Conservation (phyloP, 2,888 invertebrate species). For the Galeopsomyia nigrocyanea region DNA sequence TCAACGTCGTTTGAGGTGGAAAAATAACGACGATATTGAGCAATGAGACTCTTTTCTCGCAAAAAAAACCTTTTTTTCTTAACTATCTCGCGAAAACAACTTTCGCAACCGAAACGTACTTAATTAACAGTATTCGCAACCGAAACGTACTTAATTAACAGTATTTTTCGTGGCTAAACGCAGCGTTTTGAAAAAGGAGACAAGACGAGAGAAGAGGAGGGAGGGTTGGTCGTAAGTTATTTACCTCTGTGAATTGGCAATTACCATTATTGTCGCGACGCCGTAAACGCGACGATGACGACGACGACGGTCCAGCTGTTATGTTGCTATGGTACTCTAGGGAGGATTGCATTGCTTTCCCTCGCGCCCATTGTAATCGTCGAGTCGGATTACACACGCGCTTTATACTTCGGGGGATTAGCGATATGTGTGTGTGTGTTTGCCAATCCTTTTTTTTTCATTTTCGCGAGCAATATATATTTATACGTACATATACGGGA, state of each 20-base stretch:
- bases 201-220: constrained; percentile 5
- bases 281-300: constrained; percentile 55
- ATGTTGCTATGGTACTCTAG: no score
- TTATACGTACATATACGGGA: not conserved
- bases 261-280: constrained; percentile 61
- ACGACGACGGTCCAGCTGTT: constrained; percentile 21
- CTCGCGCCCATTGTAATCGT: constrained; percentile 47
- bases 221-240: constrained; percentile 54
- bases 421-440: constrained; percentile 48
- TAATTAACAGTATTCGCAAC: not conserved
- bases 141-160: no score
- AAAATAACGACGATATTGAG: constrained; percentile 35
- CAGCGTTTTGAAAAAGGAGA: no score
- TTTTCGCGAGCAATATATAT: not conserved
- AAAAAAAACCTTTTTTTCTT: not conserved
- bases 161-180: no score
- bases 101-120: not conserved
- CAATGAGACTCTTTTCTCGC: constrained; percentile 33
- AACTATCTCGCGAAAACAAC: not conserved
- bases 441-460: constrained; percentile 20
- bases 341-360: not conserved
- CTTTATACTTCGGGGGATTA: constrained; percentile 50
- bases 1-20: constrained; percentile 37
- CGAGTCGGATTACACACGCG: constrained; percentile 51
- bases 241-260: constrained; percentile 62